Evolutionary conservation across 2,888 invertebrate genomes (phyloP).

Genomic region (Synanthedon myopaeformis): DNA sequence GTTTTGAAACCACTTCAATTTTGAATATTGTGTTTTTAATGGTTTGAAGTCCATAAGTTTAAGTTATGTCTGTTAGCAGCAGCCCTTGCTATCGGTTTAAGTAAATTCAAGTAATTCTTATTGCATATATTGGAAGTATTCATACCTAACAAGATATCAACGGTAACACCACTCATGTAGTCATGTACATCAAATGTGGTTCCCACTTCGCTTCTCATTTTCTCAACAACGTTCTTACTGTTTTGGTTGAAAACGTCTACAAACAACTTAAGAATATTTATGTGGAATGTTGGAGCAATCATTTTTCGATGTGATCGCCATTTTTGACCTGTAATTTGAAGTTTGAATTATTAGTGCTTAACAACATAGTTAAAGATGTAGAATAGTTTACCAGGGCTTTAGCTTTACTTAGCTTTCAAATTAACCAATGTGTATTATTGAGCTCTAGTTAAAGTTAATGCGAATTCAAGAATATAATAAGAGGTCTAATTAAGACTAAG

Average conservation of each 20-base stretch:
- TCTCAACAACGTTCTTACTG: slow-evolving; percentile 76
- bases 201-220: slow-evolving; percentile 74
- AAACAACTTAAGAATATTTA: slow-evolving; percentile 85
- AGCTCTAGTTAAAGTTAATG: too few relatives aligned
- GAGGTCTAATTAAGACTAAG: too few relatives aligned
- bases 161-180: slow-evolving; percentile 83
- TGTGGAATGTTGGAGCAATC: slow-evolving; percentile 87
- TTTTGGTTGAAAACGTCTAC: slow-evolving; percentile 82
- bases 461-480: too few relatives aligned
- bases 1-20: too few relatives aligned
- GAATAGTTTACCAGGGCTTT: background rate
- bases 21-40: too few relatives aligned
- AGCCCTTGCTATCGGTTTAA: too few relatives aligned
- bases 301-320: slow-evolving; percentile 86
- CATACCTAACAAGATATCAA: slow-evolving; percentile 79
- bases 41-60: too few relatives aligned
- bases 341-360: background rate
- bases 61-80: too few relatives aligned
- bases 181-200: slow-evolving; percentile 82
- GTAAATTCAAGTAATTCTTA: too few relatives aligned
- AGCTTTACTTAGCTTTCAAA: background rate
- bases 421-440: too few relatives aligned
- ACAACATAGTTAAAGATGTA: background rate
- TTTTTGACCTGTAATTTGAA: slow-evolving; percentile 71
- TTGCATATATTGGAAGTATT: too few relatives aligned